Evolutionary conservation across 2,113 vertebrate species (phyloP).

Genomic region (Tetrax tetrax): DNA sequence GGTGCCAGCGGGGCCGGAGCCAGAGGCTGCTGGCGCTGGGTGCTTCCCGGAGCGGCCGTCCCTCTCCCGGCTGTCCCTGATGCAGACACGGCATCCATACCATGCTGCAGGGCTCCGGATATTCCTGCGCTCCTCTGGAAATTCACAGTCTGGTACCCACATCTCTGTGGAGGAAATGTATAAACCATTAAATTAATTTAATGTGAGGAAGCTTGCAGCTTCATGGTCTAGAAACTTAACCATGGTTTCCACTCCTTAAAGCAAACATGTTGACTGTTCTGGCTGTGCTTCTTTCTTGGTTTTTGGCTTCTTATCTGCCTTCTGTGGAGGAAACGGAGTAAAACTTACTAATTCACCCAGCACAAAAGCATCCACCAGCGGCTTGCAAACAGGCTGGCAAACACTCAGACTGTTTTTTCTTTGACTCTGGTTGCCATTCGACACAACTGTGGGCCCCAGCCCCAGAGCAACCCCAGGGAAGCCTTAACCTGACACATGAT

Average conservation of each 20-base stretch:
- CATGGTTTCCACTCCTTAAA: background rate
- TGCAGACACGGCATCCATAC: rapidly evolving
- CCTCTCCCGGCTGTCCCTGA: background rate
- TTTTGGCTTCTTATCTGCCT: conserved; percentile 5
- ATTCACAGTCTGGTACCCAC: background rate
- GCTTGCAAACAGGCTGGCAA: background rate
- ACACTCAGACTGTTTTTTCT: background rate
- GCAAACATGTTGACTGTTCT: background rate
- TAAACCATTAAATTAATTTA: background rate
- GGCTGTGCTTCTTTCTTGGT: background rate
- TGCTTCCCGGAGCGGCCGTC: rapidly evolving
- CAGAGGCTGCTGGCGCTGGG: rapidly evolving
- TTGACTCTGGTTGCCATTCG: background rate
- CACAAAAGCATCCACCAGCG: background rate
- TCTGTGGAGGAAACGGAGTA: background rate
- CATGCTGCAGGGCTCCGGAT: background rate
- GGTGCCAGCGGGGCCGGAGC: rapidly evolving
- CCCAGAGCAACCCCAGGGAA: background rate
- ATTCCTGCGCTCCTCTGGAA: rapidly evolving
- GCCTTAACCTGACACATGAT: background rate
- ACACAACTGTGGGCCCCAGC: background rate
- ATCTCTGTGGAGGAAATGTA: background rate
- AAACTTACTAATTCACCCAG: background rate
- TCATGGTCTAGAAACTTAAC: background rate
- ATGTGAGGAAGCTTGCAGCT: background rate